Evolutionary conservation across 2,888 invertebrate genomes (phyloP).

Genomic region (Bellardia pandia): DNA sequence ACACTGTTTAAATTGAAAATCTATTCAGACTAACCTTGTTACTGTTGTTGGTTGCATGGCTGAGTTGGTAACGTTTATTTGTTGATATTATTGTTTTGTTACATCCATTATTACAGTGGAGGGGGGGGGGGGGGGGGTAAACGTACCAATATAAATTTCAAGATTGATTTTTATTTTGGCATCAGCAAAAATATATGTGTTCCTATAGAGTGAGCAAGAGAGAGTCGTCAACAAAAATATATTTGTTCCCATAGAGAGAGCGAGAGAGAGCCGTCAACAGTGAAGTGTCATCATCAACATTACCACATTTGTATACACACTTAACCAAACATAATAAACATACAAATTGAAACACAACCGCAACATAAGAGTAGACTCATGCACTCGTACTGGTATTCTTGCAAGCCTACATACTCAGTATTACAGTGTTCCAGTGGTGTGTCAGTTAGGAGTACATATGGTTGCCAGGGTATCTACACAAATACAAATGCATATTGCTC

Average conservation of each 20-base stretch:
- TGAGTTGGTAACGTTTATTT: constrained; percentile 52
- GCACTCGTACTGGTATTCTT: background rate
- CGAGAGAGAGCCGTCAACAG: constrained; percentile 53
- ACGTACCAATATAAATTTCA: constrained; percentile 70
- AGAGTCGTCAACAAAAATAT: constrained; percentile 56
- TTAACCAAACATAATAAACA: constrained; percentile 17
- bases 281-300: constrained; percentile 69
- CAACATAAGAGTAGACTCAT: constrained; percentile 28
- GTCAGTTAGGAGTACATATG: background rate
- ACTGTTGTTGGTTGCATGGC: constrained; percentile 40
- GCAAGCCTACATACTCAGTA: background rate
- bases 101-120: background rate
- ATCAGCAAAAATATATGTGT: constrained; percentile 5
- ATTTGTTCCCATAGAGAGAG: constrained; percentile 22
- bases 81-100: constrained; percentile 33
- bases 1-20: constrained; percentile 56
- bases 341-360: constrained; percentile 44
- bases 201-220: constrained; percentile 24
- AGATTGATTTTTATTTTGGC: constrained; percentile 58
- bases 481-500: background rate
- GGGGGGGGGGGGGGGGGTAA: constrained; percentile 45
- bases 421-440: background rate
- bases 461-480: too few relatives aligned
- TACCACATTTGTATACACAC: constrained; percentile 53
- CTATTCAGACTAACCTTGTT: constrained; percentile 65